Conservation (phyloP, 1,140 invertebrate genomes). For the Medauroidea extradentata region DNA sequence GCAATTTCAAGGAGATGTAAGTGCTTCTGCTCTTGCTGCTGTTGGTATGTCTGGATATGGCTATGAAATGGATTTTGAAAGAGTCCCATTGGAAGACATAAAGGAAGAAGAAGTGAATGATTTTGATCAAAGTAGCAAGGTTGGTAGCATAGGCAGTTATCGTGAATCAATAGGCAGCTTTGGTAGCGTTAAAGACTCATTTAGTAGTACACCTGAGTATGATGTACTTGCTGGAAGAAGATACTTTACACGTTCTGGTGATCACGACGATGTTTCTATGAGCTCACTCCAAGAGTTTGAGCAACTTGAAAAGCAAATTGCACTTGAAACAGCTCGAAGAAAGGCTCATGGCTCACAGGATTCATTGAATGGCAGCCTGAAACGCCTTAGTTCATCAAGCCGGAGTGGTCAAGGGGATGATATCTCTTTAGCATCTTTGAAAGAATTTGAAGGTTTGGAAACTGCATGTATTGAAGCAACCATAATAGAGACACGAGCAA, state of each 20-base stretch:
- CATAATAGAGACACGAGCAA: conserved; percentile 72
- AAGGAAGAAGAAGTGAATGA: conserved; percentile 85
- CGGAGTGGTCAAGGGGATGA: conserved; percentile 78
- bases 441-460: conserved; percentile 92
- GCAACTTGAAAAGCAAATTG: conserved; percentile 75
- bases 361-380: conserved; percentile 64
- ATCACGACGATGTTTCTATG: conserved; percentile 87
- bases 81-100: conserved; percentile 82
- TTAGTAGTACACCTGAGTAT: conserved; percentile 78
- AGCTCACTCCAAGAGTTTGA: conserved; percentile 93
- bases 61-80: conserved; percentile 64
- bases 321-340: conserved; percentile 53
- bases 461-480: conserved; percentile 79
- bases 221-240: conserved; percentile 73
- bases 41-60: conserved; percentile 59
- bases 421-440: conserved; percentile 84
- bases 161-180: conserved; percentile 74
- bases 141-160: conserved; percentile 74
- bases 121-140: conserved; percentile 71
- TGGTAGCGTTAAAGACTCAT: conserved; percentile 70
- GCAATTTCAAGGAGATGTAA: conserved; percentile 67
- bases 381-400: conserved; percentile 53
- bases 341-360: conserved; percentile 65
- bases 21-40: conserved; percentile 50
- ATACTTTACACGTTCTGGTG: conserved; percentile 71